Conservation (phyloP, 2,888 invertebrate species). For the Ornithoptera alexandrae region DNA sequence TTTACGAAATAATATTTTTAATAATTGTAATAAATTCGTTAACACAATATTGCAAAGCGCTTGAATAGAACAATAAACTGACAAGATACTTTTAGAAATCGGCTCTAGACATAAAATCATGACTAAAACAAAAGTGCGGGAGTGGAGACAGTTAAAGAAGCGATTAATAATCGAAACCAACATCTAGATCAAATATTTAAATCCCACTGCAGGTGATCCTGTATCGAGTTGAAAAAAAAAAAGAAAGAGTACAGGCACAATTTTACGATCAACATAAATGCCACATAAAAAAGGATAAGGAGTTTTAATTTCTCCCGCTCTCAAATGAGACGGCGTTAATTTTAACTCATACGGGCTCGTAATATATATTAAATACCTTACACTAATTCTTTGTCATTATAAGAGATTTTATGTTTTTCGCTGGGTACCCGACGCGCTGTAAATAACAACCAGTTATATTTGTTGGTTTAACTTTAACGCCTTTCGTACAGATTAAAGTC, state of each 20-base stretch:
- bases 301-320: slow-evolving; percentile 72
- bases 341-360: slow-evolving; percentile 52
- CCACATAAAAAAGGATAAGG: slow-evolving; percentile 77
- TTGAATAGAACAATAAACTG: neutral
- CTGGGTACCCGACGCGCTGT: slow-evolving; percentile 56
- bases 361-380: slow-evolving; percentile 42
- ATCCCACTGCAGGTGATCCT: slow-evolving; percentile 40
- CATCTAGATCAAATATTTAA: slow-evolving; percentile 38
- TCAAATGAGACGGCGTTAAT: slow-evolving; percentile 76
- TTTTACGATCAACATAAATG: slow-evolving; percentile 74
- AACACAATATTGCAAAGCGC: too few species aligned
- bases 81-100: neutral
- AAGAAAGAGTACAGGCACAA: slow-evolving; percentile 55
- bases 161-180: slow-evolving; percentile 34
- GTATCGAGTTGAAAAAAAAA: slow-evolving; percentile 54
- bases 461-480: slow-evolving; percentile 71
- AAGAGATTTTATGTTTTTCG: slow-evolving; percentile 57
- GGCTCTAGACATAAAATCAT: slow-evolving; percentile 4
- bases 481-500: slow-evolving; percentile 68
- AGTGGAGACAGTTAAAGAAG: slow-evolving; percentile 21
- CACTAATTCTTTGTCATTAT: slow-evolving; percentile 73
- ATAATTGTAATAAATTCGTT: too few species aligned
- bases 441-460: slow-evolving; percentile 69
- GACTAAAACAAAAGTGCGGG: slow-evolving; percentile 22
- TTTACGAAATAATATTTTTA: too few species aligned